Evolutionary conservation across 2,888 invertebrate species (phyloP).

Genomic region (Andrena chrysosceles): DNA sequence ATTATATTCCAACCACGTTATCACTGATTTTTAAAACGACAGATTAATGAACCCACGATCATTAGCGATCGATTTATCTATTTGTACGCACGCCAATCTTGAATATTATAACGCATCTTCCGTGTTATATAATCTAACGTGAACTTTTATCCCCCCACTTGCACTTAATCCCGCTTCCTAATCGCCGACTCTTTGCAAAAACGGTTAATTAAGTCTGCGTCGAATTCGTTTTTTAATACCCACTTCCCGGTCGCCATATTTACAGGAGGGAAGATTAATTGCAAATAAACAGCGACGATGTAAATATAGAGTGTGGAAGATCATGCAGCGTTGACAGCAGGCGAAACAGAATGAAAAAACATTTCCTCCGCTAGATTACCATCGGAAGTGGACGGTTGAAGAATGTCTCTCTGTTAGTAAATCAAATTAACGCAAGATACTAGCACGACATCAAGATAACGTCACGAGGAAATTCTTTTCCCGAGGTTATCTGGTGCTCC

Average conservation of each 20-base stretch:
- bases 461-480: constrained; percentile 8
- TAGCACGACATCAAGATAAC: constrained; percentile 10
- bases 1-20: background rate
- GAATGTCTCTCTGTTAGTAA: background rate
- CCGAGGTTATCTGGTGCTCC: background rate
- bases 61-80: background rate
- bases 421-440: constrained; percentile 17
- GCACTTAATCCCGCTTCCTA: background rate
- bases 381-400: background rate
- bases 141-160: background rate
- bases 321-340: background rate
- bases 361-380: background rate
- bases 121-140: background rate
- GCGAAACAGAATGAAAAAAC: background rate
- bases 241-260: background rate
- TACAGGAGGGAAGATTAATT: background rate
- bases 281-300: too few relatives aligned
- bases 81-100: background rate
- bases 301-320: background rate
- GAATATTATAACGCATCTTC: background rate
- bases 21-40: too few relatives aligned
- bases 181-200: background rate
- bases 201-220: background rate
- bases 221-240: background rate
- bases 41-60: background rate